Conservation (phyloP, 2,888 invertebrate species). For the Epistrophe grossulariae region DNA sequence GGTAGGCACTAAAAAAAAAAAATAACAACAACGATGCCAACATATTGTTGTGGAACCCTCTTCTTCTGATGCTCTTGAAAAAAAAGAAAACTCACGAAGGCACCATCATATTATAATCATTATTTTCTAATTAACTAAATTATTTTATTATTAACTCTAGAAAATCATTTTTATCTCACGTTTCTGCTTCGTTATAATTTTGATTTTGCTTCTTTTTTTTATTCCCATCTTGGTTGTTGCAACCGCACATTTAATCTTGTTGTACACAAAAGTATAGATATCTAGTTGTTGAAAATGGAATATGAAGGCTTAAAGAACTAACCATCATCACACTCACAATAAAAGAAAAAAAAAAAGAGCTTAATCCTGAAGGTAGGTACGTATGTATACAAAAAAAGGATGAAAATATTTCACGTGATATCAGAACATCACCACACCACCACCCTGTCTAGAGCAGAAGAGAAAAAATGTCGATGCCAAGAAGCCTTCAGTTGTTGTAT, state of each 20-base stretch:
- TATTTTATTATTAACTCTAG: slow-evolving; percentile 72
- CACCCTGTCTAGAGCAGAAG: slow-evolving; percentile 64
- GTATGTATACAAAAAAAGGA: background rate
- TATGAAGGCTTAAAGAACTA: slow-evolving; percentile 36
- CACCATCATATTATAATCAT: slow-evolving; percentile 64
- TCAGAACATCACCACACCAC: slow-evolving; percentile 32
- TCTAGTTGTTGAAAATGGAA: background rate
- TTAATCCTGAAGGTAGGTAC: slow-evolving; percentile 10
- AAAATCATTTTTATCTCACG: slow-evolving; percentile 72
- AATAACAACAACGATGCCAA: background rate
- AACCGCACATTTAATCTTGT: slow-evolving; percentile 55
- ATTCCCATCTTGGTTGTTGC: background rate
- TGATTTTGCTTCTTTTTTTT: slow-evolving; percentile 33
- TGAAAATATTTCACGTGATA: slow-evolving; percentile 16
- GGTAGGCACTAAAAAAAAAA: background rate
- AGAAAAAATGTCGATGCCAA: slow-evolving; percentile 31
- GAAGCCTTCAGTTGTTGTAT: slow-evolving; percentile 48
- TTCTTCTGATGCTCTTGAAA: background rate
- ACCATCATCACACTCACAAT: slow-evolving; percentile 2
- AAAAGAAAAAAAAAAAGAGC: slow-evolving; percentile 1
- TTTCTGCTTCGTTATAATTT: slow-evolving; percentile 64
- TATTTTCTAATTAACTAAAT: slow-evolving; percentile 68
- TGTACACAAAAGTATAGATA: background rate
- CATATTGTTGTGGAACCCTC: slow-evolving; percentile 35
- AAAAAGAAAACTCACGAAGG: slow-evolving; percentile 17